Percentiles rank a stretch among this genome's conserved stretches.
These are phyloP conservation scores for Rhabdornis inornatus DNA, from an alignment of 2,113 vertebrate genomes.

Conservation along the genomic window DNA sequence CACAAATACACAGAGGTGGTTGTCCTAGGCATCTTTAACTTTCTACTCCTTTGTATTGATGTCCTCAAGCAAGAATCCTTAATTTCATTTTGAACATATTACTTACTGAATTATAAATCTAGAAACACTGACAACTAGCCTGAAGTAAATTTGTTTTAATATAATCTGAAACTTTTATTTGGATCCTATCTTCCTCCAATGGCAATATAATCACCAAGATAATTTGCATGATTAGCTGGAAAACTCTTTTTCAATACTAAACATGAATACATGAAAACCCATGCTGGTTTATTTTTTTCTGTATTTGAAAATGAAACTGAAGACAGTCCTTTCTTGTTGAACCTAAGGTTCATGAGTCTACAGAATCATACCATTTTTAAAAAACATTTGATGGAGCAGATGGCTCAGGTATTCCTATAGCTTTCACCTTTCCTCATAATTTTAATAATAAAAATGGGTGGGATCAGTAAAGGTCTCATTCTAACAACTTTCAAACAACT, in stretches of 20 bases:
- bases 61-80: not conserved
- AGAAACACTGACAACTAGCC: not conserved
- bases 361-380: not conserved
- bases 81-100: not conserved
- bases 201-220: not conserved
- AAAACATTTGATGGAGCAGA: not conserved
- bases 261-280: not conserved
- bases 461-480: not conserved
- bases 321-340: not conserved
- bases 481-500: not conserved
- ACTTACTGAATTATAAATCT: not conserved
- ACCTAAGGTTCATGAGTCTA: not conserved
- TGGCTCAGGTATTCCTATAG: not conserved
- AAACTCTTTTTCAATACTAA: not conserved
- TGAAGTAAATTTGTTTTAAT: slow-evolving; percentile 6
- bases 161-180: not conserved
- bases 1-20: not conserved
- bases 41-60: not conserved
- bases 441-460: not conserved
- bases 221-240: not conserved
- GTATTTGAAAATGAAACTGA: not conserved
- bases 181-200: not conserved
- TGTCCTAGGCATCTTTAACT: not conserved
- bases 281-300: not conserved
- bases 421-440: not conserved